A percentile compares a stretch with the other conserved stretches of the same genome.
These are phyloP conservation scores for Chirona hameri DNA, from an alignment of 2,888 invertebrate genomes.

Conservation along the genomic window DNA sequence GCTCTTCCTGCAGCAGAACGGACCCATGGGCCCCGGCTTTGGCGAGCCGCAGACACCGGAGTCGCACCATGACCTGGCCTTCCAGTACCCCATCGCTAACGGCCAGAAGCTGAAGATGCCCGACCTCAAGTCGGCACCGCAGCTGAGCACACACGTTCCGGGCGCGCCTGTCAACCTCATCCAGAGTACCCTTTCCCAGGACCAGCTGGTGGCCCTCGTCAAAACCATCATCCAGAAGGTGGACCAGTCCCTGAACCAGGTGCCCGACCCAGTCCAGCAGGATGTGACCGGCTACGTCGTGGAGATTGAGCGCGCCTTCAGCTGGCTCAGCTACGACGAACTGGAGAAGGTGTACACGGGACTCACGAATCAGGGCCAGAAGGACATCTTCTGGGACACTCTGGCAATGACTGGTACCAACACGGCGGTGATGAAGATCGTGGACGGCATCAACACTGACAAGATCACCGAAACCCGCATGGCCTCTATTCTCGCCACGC, in stretches of 20 bases:
- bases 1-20: background rate
- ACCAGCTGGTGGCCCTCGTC: slow-evolving; percentile 33
- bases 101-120: slow-evolving; percentile 34
- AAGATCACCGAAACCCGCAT: slow-evolving; percentile 42
- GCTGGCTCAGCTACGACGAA: slow-evolving; percentile 41
- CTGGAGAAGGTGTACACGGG: slow-evolving; percentile 41
- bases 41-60: slow-evolving; percentile 29
- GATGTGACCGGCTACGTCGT: slow-evolving; percentile 40
- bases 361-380: slow-evolving; percentile 36
- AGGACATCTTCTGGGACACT: slow-evolving; percentile 39
- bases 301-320: slow-evolving; percentile 40
- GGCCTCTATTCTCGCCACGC: slow-evolving; percentile 42
- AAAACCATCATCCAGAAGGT: slow-evolving; percentile 38
- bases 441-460: slow-evolving; percentile 41
- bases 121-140: slow-evolving; percentile 38
- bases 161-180: slow-evolving; percentile 37
- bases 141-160: slow-evolving; percentile 38
- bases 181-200: background rate
- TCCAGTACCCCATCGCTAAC: slow-evolving; percentile 33
- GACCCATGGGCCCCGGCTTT: background rate
- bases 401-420: slow-evolving; percentile 45
- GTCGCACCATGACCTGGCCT: background rate
- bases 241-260: slow-evolving; percentile 36
- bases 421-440: slow-evolving; percentile 45
- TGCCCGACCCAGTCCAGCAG: slow-evolving; percentile 36